Evolutionary conservation across 2,888 invertebrate species (phyloP).

Genomic region (Drosophila bunnanda): DNA sequence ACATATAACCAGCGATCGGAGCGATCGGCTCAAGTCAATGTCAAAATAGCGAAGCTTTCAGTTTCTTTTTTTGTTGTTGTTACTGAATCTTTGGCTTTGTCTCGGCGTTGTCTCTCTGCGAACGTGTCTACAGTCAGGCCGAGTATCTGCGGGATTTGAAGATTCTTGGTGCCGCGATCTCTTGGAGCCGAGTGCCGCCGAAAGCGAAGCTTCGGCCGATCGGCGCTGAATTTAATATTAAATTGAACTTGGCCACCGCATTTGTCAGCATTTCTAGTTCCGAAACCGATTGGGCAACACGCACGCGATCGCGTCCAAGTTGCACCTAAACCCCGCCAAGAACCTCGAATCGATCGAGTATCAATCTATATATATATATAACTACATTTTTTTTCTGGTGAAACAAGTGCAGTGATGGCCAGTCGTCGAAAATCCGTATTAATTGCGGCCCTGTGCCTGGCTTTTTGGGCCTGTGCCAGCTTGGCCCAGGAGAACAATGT

Average conservation of each 20-base stretch:
- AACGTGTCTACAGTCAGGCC: slow-evolving; percentile 68
- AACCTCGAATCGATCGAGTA: neutral
- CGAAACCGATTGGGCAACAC: slow-evolving; percentile 74
- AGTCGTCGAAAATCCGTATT: slow-evolving; percentile 33
- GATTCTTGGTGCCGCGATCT: slow-evolving; percentile 43
- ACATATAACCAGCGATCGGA: slow-evolving; percentile 1
- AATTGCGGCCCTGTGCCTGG: slow-evolving; percentile 1
- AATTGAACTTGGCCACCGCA: slow-evolving; percentile 77
- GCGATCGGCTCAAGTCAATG: slow-evolving; percentile 64
- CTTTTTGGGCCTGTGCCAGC: neutral
- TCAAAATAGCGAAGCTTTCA: slow-evolving; percentile 62
- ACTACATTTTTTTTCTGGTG: slow-evolving; percentile 4
- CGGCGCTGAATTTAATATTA: slow-evolving; percentile 73
- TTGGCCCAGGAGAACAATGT: slow-evolving; percentile 69
- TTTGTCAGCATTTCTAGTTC: slow-evolving; percentile 76
- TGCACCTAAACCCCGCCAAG: neutral
- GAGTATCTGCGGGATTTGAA: slow-evolving; percentile 49
- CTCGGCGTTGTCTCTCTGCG: slow-evolving; percentile 39
- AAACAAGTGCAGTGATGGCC: slow-evolving; percentile 9
- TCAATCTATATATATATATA: neutral
- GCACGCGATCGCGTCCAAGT: slow-evolving; percentile 59
- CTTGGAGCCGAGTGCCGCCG: slow-evolving; percentile 10
- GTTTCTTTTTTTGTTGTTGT: slow-evolving; percentile 31
- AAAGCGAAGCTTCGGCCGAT: slow-evolving; percentile 20
- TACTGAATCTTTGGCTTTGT: neutral